Evolutionary conservation across 2,113 vertebrate species (phyloP), one percentile per base, ranked within the genome.

Genomic region (Microcebus griseorufus): DNA sequence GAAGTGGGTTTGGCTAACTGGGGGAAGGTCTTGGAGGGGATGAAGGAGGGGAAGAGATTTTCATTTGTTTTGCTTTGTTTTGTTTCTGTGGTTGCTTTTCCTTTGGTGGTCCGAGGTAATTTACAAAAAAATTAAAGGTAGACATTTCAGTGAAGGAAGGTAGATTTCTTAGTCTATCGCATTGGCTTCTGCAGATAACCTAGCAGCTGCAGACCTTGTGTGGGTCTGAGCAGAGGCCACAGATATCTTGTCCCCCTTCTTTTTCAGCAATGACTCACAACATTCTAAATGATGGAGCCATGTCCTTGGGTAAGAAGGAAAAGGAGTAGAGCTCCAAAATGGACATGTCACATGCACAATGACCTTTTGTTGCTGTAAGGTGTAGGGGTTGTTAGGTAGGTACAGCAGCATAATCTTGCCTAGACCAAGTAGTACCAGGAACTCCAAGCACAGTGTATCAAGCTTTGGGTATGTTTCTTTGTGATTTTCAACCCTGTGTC

Each of bases 381-480:
- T 29, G 22, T 65, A 9, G 39, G 27, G 1, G 20, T 23, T 39
- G 5, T 27, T 34, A 60, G 55, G 55, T 18, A 23, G 45, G 55
- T 13, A 23, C 12, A 20, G 22, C 27, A 37, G 65, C 13, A 42
- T 23, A 27, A 8, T 13, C 64, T 60, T 34, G 27, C 53, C 25
- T 42, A 12, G 12, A 13, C 14, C 5, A 0, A 84, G 25, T 12
- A 65, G 23, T 3, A 11, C 16, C 25, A 2, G 69, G 37, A 1
- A n/a, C n/a, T 32, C 51, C 34, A 55, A 22, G 14, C 20, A 39
- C 0, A 1, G n/a, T 25, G 0, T 12, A 18, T 48, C 29, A 65
- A 42, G n/a, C 48, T 51, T 80, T 11, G 17, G 1, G 12, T 51
- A 27, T 48, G 18, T 29, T 29, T 27, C 76, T 51, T n/a, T 25